These are phyloP conservation scores for Ostrea edulis DNA, from an alignment of 1,140 invertebrate genomes.

Conservation along the genomic window DNA sequence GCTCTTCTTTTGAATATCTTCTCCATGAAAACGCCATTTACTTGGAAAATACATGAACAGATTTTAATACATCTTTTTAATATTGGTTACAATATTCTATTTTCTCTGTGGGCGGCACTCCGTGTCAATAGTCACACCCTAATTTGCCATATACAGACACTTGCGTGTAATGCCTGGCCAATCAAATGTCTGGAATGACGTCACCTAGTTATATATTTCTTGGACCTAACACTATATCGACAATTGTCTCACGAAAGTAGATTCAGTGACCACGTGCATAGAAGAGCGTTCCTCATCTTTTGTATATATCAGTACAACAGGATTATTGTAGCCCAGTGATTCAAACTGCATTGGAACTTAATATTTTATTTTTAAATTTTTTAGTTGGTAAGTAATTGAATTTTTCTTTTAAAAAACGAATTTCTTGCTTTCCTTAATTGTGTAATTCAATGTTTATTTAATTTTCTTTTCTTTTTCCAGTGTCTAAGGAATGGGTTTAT, in stretches of 20 bases:
- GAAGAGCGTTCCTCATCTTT: not conserved
- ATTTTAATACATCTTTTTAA: not conserved
- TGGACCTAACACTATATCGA: slow-evolving; percentile 32
- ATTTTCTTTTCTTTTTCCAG: not conserved
- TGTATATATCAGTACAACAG: not conserved
- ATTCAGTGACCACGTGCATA: slow-evolving; percentile 28
- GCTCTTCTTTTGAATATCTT: not conserved
- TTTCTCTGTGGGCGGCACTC: not conserved
- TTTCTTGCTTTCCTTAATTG: not conserved
- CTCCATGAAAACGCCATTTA: not conserved
- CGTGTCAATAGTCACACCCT: slow-evolving; percentile 13
- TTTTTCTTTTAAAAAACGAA: too few species aligned
- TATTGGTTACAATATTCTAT: not conserved
- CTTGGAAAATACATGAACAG: not conserved
- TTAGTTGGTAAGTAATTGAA: slow-evolving; percentile 8
- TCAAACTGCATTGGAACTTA: slow-evolving; percentile 12
- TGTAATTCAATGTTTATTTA: not conserved
- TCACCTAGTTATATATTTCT: slow-evolving; percentile 30
- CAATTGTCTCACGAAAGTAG: slow-evolving; percentile 25
- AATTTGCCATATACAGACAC: not conserved
- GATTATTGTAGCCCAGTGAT: not conserved
- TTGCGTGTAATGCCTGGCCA: not conserved
- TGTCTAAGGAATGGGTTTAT: slow-evolving; percentile 35
- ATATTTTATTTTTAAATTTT: not conserved
- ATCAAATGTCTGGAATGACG: slow-evolving; percentile 18